A percentile compares a stretch with the other conserved stretches of the same genome.
phyloP scores from a whole-genome alignment of 2,113 vertebrate genomes.

The Tachysurus vachellii region DNA sequence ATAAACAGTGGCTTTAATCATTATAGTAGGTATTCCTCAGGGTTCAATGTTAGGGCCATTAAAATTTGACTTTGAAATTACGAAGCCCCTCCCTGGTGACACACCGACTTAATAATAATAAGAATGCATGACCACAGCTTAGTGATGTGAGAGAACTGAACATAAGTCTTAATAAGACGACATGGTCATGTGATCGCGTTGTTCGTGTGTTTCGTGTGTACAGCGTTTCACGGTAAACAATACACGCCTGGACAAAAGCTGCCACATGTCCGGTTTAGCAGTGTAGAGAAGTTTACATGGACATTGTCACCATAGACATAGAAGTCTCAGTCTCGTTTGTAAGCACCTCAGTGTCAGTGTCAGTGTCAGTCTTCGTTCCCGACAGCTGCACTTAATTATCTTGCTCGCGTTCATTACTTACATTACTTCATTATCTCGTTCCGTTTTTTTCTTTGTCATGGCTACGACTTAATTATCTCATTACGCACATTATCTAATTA shows the following conservation, averaged over 20 bases:
- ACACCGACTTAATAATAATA: neutral
- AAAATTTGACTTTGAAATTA: neutral
- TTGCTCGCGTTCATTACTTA: neutral
- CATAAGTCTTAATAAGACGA: neutral
- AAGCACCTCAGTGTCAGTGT: no score
- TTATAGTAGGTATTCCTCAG: neutral
- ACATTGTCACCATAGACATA: neutral
- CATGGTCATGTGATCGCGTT: neutral
- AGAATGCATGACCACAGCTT: neutral
- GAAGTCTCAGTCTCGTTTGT: no score
- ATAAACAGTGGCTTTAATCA: neutral
- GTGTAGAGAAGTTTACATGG: neutral
- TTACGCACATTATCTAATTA: neutral
- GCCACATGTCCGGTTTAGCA: neutral
- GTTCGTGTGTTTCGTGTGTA: neutral
- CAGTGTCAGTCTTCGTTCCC: no score
- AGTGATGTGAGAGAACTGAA: neutral
- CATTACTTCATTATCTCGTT: neutral
- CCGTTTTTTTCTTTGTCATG: neutral
- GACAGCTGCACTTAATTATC: neutral
- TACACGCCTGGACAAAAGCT: neutral
- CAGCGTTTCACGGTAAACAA: neutral
- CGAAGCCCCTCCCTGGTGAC: neutral
- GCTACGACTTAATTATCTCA: neutral
- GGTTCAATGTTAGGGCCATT: neutral